Conservation (phyloP, 2,797 vertebrate species). For the Hoplostethus mediterraneus region DNA sequence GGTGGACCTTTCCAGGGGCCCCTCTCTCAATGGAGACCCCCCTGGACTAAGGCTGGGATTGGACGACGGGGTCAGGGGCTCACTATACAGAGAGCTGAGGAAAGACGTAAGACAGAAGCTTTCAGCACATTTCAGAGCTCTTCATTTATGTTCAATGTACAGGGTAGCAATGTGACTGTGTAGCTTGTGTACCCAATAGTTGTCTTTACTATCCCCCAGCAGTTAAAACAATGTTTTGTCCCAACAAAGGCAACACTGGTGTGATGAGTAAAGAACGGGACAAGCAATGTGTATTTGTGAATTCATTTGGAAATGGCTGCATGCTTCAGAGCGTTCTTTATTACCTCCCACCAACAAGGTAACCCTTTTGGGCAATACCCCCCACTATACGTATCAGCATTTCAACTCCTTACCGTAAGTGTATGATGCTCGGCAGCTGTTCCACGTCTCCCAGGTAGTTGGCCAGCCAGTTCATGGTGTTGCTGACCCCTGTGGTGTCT, state of each 20-base stretch:
- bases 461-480: conserved; percentile 99
- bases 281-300: no score
- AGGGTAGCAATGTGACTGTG: no score
- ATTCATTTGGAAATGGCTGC: no score
- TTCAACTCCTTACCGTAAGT: conserved; percentile 88
- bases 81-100: conserved; percentile 92
- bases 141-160: background rate
- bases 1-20: conserved; percentile 90
- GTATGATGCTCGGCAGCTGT: conserved; percentile 93
- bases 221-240: no score
- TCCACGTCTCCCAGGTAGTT: conserved; percentile 97
- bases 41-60: conserved; percentile 95
- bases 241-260: no score
- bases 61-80: conserved; percentile 93
- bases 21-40: conserved; percentile 90
- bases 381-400: background rate
- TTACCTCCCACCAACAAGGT: no score
- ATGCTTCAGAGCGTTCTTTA: no score
- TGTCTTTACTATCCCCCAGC: no score
- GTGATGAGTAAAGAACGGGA: no score
- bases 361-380: background rate
- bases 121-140: background rate
- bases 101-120: background rate
- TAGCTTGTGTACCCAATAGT: no score
- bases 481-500: conserved; percentile 90